These are phyloP conservation scores for Jaculus jaculus DNA, from an alignment of 2,113 vertebrate genomes.

Conservation along the genomic window DNA sequence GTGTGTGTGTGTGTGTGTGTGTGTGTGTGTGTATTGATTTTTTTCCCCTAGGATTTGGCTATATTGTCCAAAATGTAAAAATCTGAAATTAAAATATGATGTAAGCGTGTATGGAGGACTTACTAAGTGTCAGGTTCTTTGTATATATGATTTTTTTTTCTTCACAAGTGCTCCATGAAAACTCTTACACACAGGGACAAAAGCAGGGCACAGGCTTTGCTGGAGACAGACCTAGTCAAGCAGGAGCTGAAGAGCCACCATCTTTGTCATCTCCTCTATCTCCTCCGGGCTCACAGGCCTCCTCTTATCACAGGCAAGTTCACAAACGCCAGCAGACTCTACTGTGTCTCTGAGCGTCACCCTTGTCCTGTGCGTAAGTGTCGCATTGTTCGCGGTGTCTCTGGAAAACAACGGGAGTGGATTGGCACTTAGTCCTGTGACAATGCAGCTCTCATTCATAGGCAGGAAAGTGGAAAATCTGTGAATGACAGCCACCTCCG, in stretches of 20 bases:
- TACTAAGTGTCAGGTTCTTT: not conserved
- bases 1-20: too few relatives aligned
- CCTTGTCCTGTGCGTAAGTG: not conserved
- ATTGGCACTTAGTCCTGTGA: not conserved
- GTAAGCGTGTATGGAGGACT: not conserved
- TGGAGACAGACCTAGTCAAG: not conserved
- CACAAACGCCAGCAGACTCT: not conserved
- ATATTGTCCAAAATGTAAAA: constrained; percentile 19
- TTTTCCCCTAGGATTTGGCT: not conserved
- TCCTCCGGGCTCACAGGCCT: not conserved
- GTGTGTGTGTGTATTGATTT: too few relatives aligned
- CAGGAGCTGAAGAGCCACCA: not conserved
- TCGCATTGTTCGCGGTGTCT: too few relatives aligned
- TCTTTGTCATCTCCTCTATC: fast-evolving
- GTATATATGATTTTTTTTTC: not conserved
- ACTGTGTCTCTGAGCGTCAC: not conserved
- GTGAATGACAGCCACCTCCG: not conserved
- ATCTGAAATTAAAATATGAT: constrained; percentile 11
- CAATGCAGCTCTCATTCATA: not conserved
- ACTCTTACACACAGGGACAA: not conserved
- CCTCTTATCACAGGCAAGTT: not conserved
- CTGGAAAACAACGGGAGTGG: not conserved
- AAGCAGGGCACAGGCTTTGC: not conserved
- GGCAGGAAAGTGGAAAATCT: not conserved
- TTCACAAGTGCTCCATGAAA: not conserved